phyloP scores from a whole-genome alignment of 2,113 vertebrate species.

The Aplodontia rufa region DNA sequence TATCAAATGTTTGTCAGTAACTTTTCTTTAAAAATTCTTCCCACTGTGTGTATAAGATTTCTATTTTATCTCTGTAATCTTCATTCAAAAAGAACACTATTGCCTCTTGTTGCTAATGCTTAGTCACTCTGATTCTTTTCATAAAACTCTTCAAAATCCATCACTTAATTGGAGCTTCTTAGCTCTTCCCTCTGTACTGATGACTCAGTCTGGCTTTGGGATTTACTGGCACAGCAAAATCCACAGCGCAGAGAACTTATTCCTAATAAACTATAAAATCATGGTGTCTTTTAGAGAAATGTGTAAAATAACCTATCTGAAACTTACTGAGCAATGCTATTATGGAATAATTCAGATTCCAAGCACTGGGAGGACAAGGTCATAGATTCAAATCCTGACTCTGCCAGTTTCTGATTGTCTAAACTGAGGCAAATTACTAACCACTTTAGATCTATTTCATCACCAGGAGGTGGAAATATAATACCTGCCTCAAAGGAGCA shows the following conservation, averaged over 20 bases:
- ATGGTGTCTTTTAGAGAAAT: neutral
- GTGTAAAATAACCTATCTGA: neutral
- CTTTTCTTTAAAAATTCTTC: neutral
- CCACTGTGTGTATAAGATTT: neutral
- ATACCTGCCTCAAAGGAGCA: neutral
- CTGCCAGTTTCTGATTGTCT: neutral
- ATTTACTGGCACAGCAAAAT: neutral
- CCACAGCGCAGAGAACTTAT: neutral
- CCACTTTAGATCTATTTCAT: neutral
- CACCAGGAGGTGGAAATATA: neutral
- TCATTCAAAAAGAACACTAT: neutral
- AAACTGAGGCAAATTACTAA: neutral
- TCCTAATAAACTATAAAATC: neutral
- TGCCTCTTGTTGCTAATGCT: neutral
- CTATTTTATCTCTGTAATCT: neutral
- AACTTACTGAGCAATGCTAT: neutral
- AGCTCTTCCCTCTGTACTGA: neutral
- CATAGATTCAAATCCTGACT: neutral
- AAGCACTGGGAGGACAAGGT: neutral
- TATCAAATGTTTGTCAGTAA: neutral
- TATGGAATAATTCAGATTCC: neutral
- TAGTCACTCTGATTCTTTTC: neutral
- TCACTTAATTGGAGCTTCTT: neutral
- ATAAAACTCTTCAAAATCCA: neutral
- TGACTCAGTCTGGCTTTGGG: neutral